Evolutionary conservation across 1,140 invertebrate genomes (phyloP).

Genomic region (Bactericera cockerelli): DNA sequence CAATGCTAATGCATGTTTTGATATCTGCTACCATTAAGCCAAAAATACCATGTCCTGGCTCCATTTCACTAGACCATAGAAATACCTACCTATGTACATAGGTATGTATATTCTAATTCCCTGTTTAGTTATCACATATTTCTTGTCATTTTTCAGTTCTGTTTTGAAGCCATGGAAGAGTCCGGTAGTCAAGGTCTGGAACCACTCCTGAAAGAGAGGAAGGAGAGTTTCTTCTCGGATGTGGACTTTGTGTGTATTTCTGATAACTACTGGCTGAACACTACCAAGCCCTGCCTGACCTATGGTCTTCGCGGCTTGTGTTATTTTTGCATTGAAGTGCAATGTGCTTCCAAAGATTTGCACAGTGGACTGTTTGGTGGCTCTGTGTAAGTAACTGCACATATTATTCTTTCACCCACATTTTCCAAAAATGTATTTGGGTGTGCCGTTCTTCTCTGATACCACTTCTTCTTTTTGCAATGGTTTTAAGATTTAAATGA

Average conservation of each 20-base stretch:
- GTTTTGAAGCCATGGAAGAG: constrained; percentile 98
- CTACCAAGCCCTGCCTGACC: constrained; percentile 88
- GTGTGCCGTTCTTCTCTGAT: constrained; percentile 17
- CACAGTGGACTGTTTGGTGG: constrained; percentile 94
- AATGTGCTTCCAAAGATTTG: constrained; percentile 79
- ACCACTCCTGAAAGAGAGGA: constrained; percentile 56
- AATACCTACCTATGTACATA: too few relatives aligned
- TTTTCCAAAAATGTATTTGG: too few relatives aligned
- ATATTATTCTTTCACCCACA: too few relatives aligned
- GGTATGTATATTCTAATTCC: too few relatives aligned
- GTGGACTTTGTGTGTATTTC: constrained; percentile 95
- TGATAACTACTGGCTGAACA: constrained; percentile 98
- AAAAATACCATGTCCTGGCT: too few relatives aligned
- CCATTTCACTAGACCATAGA: too few relatives aligned
- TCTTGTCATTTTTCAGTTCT: constrained; percentile 45
- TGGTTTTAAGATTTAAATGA: not conserved
- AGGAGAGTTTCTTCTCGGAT: constrained; percentile 61
- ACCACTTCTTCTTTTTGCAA: too few relatives aligned
- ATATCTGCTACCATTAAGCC: too few relatives aligned
- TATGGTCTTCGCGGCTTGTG: constrained; percentile 89
- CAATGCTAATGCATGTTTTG: too few relatives aligned
- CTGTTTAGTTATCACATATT: too few relatives aligned
- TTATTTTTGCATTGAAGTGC: constrained; percentile 81
- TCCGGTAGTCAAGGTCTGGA: constrained; percentile 90
- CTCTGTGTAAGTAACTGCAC: constrained; percentile 50